Evolutionary conservation across 1,140 invertebrate genomes (phyloP).

Genomic region (Orussus abietinus): DNA sequence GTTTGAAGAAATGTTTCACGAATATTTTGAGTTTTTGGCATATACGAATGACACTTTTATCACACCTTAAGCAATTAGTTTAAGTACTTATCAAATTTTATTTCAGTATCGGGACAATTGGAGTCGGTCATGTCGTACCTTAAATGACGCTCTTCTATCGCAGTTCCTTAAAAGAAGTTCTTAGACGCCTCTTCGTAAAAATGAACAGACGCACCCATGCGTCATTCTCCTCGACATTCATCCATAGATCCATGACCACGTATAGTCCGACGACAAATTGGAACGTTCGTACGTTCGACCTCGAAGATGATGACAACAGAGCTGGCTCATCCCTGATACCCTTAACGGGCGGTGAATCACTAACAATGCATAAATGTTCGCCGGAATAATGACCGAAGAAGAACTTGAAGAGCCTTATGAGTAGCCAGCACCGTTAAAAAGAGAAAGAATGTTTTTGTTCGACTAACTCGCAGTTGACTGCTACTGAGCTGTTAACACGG

Average conservation of each 20-base stretch:
- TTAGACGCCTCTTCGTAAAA: constrained; percentile 9
- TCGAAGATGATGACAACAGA: constrained; percentile 30
- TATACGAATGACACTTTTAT: too few relatives aligned
- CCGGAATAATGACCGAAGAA: constrained; percentile 16
- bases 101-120: too few relatives aligned
- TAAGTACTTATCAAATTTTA: too few relatives aligned
- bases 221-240: neutral
- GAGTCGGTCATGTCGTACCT: constrained; percentile 17
- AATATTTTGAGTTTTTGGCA: too few relatives aligned
- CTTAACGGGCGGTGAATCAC: constrained; percentile 27
- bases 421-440: too few relatives aligned
- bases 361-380: constrained; percentile 25
- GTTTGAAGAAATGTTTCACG: too few relatives aligned
- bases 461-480: constrained; percentile 10
- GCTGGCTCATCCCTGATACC: constrained; percentile 28
- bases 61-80: too few relatives aligned
- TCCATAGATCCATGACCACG: neutral
- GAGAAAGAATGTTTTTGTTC: too few relatives aligned
- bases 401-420: too few relatives aligned
- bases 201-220: constrained; percentile 3
- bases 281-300: constrained; percentile 19
- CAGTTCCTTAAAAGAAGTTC: constrained; percentile 13
- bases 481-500: neutral
- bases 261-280: constrained; percentile 11
- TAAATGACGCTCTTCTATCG: constrained; percentile 24